Base-by-base conservation (phyloP, 2,888 invertebrate genomes). In the Phytoseiulus persimilis region DNA sequence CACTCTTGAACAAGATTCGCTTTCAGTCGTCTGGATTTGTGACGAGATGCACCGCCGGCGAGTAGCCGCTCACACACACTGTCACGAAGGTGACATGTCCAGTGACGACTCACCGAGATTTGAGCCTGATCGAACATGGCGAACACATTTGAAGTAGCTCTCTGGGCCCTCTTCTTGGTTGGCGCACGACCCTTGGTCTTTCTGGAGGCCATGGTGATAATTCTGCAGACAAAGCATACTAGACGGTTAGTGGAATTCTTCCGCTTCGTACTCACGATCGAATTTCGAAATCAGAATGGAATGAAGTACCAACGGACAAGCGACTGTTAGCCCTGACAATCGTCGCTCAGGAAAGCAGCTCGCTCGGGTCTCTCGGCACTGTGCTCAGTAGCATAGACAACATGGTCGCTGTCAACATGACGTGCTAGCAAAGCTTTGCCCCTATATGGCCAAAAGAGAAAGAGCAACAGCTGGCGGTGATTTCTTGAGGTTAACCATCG, bases 71-170 rank as follows among this genome's bases (percentile, higher is more conserved):
- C n/a, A n/a, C n/a, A n/a, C n/a, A n/a, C n/a, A n/a, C n/a, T n/a
- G n/a, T n/a, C n/a, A n/a, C n/a, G n/a, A n/a, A n/a, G n/a, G n/a
- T n/a, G n/a, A n/a, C n/a, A n/a, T n/a, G n/a, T n/a, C n/a, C n/a
- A n/a, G n/a, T n/a, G n/a, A n/a, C n/a, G n/a, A 65, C 87, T 39
- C n/a, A 87, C 87, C 87, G 87, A 32, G 92, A 99, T 99, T 94
- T 99, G 99, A 0, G 99, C 98, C 93, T 99, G 99, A 93, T 99
- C 99, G 93, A 99, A 99, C 99, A 99, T 99, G 90, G 99, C 99
- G 93, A 99, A 99, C 9, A 99, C 99, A 95, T 99, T 99, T 91
- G 98, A 98, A 90, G 99, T 99, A 90, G 99, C 99, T 90, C 99
- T 95, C 94, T 99, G 99, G 89, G 99, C 99, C 91, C 99, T 96